A percentile compares a stretch with the other conserved stretches of the same genome.
phyloP scores from a whole-genome alignment of 2,797 vertebrate genomes.

The Lepilemur ruficaudatus region DNA sequence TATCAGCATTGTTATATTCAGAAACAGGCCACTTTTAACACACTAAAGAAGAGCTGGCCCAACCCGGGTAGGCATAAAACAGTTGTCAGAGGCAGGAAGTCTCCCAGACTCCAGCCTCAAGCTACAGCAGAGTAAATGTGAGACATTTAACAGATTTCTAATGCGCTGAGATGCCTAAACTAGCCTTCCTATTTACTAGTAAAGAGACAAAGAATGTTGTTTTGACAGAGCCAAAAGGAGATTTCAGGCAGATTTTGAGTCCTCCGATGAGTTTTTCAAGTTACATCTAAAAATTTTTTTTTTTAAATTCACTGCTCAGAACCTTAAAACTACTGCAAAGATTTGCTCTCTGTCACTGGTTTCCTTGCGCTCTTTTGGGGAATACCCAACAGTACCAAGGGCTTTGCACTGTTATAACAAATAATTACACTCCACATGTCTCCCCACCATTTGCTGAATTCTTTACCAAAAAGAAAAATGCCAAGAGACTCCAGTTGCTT shows the following conservation, averaged over 20 bases:
- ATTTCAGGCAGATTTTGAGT: slow-evolving; percentile 71
- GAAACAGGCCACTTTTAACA: slow-evolving; percentile 72
- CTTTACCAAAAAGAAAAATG: slow-evolving; percentile 74
- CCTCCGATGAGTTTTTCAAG: slow-evolving; percentile 40
- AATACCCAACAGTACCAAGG: neutral
- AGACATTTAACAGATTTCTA: slow-evolving; percentile 70
- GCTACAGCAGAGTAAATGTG: slow-evolving; percentile 70
- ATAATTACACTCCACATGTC: slow-evolving; percentile 17
- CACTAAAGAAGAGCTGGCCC: slow-evolving; percentile 42
- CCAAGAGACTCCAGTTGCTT: slow-evolving; percentile 80
- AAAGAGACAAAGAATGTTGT: slow-evolving; percentile 73
- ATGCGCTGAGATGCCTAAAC: slow-evolving; percentile 50
- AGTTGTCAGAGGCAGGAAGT: slow-evolving; percentile 68
- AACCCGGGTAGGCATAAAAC: slow-evolving; percentile 46
- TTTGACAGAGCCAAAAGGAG: slow-evolving; percentile 71
- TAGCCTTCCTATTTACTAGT: slow-evolving; percentile 71
- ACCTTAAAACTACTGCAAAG: slow-evolving; percentile 45
- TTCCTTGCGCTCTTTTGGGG: neutral
- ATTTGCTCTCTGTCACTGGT: neutral
- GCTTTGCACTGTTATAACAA: slow-evolving; percentile 6
- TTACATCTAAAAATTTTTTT: slow-evolving; percentile 49
- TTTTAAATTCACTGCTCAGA: neutral
- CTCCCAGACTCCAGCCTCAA: slow-evolving; percentile 62
- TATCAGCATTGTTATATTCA: slow-evolving; percentile 75
- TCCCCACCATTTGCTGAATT: slow-evolving; percentile 68